Percentiles rank a stretch among this genome's conserved stretches.
These are phyloP conservation scores for Parauchenoglanis punctatus DNA, from an alignment of 2,797 vertebrate genomes.

Conservation along the genomic window DNA sequence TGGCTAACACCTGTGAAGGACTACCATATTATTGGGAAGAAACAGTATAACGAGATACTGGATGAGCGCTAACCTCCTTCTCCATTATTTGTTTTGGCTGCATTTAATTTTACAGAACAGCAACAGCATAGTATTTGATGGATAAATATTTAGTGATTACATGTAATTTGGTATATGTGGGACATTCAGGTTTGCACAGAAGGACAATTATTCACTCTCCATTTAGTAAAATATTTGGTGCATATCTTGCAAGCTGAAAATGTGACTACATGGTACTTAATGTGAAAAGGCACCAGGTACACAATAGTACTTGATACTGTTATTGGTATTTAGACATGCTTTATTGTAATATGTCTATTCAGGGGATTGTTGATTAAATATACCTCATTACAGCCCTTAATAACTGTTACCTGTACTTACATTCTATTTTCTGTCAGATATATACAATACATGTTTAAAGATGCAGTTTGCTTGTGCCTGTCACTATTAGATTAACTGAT, in stretches of 20 bases:
- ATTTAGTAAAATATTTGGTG: background rate
- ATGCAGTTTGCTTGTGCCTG: background rate
- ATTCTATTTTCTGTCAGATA: background rate
- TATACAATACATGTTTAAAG: background rate
- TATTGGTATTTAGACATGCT: background rate
- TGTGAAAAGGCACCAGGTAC: background rate
- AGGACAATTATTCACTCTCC: background rate
- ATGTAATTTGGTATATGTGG: background rate
- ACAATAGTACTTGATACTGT: background rate
- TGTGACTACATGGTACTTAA: background rate
- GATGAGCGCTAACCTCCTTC: background rate
- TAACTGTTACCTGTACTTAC: background rate
- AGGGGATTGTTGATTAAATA: background rate
- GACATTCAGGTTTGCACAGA: background rate
- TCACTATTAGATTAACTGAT: background rate
- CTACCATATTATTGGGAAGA: background rate
- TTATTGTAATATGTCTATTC: background rate
- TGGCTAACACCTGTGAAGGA: slow-evolving; percentile 12
- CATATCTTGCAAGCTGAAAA: background rate
- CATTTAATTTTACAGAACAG: background rate
- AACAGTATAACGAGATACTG: background rate
- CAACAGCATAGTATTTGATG: background rate
- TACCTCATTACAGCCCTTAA: background rate
- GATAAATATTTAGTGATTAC: background rate
- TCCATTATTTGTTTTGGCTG: background rate